Evolutionary conservation across 1,140 invertebrate species (phyloP), one percentile per base, ranked within the genome.

Genomic region (Patella vulgata): DNA sequence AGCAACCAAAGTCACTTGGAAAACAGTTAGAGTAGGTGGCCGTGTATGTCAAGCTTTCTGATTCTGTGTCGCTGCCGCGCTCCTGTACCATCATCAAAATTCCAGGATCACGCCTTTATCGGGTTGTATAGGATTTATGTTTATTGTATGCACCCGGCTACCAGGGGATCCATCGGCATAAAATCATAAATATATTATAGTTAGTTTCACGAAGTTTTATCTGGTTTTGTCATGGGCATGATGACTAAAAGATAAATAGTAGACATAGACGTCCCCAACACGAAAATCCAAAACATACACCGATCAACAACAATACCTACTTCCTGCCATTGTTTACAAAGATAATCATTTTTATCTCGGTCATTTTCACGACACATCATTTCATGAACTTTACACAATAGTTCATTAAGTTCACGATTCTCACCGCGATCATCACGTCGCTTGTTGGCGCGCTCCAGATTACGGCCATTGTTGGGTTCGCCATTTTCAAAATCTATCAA

Each of bases 281-380:
- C 97, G 87, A 99, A 99, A 72, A 99, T 91, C 83, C 96, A 97
- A 59, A 99, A 88, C 82, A 98, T 93, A 50, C 99, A 88, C 75
- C 97, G 90, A 88, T 99, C 97, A 71, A 99, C 97, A 39, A 99
- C 96, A 93, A 98, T 97, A 28, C 96, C 96, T 8, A 99, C 96
- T 83, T 98, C 99, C 81, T 98, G 97, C 97, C 97, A 99, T 68
- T 88, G 85, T 27, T 66, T 66, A n/a, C 68, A 64, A 23, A 70
- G 39, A 23, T 59, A 31, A n/a, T 70, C 65, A 27, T 51, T 46
- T 27, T 54, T 55, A 6, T 69, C 67, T 12, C 65, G 62, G 48
- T 73, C 71, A 12, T 68, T 64, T 57, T 77, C 75, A 19, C 57
- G 58, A 6, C 55, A 39, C 3, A 77, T 65, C 3, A 77, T 40